Evolutionary conservation across 30 jellyfish, hydroid and myxozoan genomes (phyloP).

Genomic region (Morbakka virulenta): DNA sequence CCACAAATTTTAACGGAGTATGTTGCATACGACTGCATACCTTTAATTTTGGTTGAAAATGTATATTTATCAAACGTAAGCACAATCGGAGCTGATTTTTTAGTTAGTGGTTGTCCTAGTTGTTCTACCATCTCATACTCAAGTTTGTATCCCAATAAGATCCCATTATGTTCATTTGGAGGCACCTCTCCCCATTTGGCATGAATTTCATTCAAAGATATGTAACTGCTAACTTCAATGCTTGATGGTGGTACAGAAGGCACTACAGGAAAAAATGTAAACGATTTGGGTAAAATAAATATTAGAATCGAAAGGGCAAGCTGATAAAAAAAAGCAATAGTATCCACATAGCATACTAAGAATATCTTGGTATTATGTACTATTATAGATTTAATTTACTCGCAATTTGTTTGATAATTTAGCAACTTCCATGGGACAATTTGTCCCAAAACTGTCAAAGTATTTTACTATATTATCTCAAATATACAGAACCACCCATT

Average conservation of each 20-base stretch:
- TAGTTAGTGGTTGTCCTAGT: slow-evolving; percentile 7
- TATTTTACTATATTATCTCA: too few species aligned
- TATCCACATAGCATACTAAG: too few species aligned
- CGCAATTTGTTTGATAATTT: too few species aligned
- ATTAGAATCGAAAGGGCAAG: too few species aligned
- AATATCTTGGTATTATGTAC: too few species aligned
- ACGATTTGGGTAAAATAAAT: too few species aligned
- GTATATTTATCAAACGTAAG: slow-evolving; percentile 39
- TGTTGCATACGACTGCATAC: slow-evolving; percentile 43
- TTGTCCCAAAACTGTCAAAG: too few species aligned
- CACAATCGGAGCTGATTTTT: slow-evolving; percentile 7
- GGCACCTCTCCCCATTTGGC: slow-evolving; percentile 47
- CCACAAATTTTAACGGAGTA: slow-evolving; percentile 49
- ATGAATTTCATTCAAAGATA: slow-evolving; percentile 10
- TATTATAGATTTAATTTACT: too few species aligned
- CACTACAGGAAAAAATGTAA: background rate
- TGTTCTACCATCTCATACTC: slow-evolving; percentile 11
- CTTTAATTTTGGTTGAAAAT: slow-evolving; percentile 8
- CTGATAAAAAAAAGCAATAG: too few species aligned
- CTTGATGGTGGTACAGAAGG: slow-evolving; percentile 47
- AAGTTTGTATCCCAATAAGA: slow-evolving; percentile 55
- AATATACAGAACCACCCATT: too few species aligned
- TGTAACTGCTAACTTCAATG: background rate
- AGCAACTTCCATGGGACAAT: too few species aligned
- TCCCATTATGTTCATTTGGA: slow-evolving; percentile 34